These are phyloP conservation scores for Iselma pallidipennis DNA, from an alignment of 2,888 invertebrate genomes.

Conservation along the genomic window DNA sequence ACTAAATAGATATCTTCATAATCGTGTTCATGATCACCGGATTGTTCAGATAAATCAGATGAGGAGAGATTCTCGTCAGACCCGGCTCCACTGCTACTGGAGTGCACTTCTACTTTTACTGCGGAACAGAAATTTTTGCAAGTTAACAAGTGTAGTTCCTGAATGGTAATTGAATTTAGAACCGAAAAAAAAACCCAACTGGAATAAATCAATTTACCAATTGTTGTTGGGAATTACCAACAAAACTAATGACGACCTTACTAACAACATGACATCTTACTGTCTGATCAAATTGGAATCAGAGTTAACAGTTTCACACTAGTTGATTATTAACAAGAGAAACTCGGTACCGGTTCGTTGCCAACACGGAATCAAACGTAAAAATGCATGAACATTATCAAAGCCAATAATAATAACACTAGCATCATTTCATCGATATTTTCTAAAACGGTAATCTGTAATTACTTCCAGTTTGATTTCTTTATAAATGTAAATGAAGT, in stretches of 20 bases:
- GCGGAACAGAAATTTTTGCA: constrained; percentile 35
- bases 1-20: constrained; percentile 83
- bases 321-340: constrained; percentile 2
- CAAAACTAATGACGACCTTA: constrained; percentile 16
- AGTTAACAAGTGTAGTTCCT: background rate
- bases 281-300: background rate
- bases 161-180: too few relatives aligned
- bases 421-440: background rate
- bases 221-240: constrained; percentile 7
- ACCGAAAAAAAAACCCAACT: too few relatives aligned
- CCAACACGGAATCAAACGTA: background rate
- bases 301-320: background rate
- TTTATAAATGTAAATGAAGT: background rate
- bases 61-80: constrained; percentile 67
- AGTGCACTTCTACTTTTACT: constrained; percentile 89
- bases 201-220: background rate
- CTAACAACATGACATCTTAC: background rate
- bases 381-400: background rate
- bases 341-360: constrained; percentile 2
- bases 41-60: constrained; percentile 60
- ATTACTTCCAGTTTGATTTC: background rate
- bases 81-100: constrained; percentile 68
- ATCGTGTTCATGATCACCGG: constrained; percentile 66
- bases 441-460: background rate
- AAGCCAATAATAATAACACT: background rate